phyloP scores from a whole-genome alignment of 1,140 invertebrate species.

The Cheumatopsyche charites region DNA sequence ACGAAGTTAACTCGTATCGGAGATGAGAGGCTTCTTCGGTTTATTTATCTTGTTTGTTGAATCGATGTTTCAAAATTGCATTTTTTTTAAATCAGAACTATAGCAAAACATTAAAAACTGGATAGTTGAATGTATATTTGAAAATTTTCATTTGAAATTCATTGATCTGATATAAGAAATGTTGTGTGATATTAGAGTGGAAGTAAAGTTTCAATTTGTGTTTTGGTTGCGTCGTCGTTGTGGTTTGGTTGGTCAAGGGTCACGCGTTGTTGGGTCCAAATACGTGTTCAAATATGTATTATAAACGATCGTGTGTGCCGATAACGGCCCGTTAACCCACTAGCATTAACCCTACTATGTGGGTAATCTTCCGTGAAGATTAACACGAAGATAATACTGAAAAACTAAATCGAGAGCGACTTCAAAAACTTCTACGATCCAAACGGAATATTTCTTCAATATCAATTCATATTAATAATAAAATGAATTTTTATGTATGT shows the following conservation, averaged over 20 bases:
- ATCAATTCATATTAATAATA: too few relatives aligned
- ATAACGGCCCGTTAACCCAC: conserved; percentile 31
- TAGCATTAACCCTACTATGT: background rate
- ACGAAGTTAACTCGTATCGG: too few relatives aligned
- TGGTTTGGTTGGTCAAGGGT: background rate
- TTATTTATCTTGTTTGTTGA: background rate
- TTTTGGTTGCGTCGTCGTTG: background rate
- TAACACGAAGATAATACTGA: conserved; percentile 34
- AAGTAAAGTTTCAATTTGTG: too few relatives aligned
- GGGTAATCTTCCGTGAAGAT: conserved; percentile 46
- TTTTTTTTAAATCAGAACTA: background rate
- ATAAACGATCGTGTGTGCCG: conserved; percentile 41
- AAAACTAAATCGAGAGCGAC: background rate
- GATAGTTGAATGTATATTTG: background rate
- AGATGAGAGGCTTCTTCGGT: background rate
- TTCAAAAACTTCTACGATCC: too few relatives aligned
- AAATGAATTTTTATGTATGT: too few relatives aligned
- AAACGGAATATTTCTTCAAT: too few relatives aligned
- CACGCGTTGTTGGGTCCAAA: conserved; percentile 42
- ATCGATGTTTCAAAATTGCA: background rate
- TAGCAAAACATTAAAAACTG: too few relatives aligned
- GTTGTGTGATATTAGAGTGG: too few relatives aligned
- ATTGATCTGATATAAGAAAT: too few relatives aligned
- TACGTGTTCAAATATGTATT: conserved; percentile 43
- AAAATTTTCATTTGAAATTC: background rate